Evolutionary conservation across 1,140 invertebrate species (phyloP), one percentile per base, ranked within the genome.

Genomic region (Panagrolaimus sp.): DNA sequence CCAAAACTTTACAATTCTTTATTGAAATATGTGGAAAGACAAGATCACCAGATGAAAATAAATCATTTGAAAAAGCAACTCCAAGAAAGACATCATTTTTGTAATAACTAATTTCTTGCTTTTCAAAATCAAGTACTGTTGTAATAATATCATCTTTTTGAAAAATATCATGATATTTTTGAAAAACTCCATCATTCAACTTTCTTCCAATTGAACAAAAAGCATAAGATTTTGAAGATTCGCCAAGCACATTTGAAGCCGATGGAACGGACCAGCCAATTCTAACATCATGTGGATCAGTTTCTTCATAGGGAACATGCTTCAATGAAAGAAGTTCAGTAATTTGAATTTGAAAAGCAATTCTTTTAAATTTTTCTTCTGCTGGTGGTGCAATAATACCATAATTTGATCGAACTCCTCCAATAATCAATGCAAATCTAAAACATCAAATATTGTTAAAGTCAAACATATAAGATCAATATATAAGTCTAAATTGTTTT

Each of bases 1-100:
- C 79, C 20, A 66, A 45, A 9, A 83, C 71, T 62, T 79, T 82
- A 44, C 75, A 74, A 62, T 82, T 82, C 48, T 82, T 82, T 16
- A 70, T 69, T 13, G 74, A 76, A 70, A 82, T 70, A 53, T 83
- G 81, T 9, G 80, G 79, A 48, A 74, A 81, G 9, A 81, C 63
- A 3, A 67, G 70, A 38, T 78, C 74, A 0, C 73, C 79, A 9
- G 61, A 47, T 16, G 67, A 44, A 42, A 81, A 72, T 14, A 67
- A 27, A 27, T 81, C 46, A 14, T 68, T 63, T 13, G 69, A 64
- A 72, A 77, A 83, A 11, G 81, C 79, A 1, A 66, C 68, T 14
- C 81, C 81, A 9, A 82, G 46, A 65, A 69, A 66, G 25, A 66
- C 65, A 13, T 69, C 79, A 63, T 82, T 82, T 48, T 78, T 74